Base-by-base conservation (phyloP, 2,113 vertebrate species). In the Lasiurus cinereus region DNA sequence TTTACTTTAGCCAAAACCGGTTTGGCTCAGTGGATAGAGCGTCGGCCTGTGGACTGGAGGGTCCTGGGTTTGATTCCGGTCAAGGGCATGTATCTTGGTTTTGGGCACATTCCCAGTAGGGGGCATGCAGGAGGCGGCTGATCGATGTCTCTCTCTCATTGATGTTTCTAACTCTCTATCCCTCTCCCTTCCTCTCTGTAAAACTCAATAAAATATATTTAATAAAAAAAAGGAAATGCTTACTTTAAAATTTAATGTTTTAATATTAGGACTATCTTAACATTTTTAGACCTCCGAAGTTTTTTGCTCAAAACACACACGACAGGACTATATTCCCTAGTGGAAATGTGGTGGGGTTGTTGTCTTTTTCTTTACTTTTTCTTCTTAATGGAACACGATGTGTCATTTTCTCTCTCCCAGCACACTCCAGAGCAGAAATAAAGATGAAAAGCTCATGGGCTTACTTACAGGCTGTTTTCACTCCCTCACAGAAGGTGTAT, bases 241-340 rank as follows among this genome's bases (percentile, higher is more conserved):
- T 79, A 74, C 43, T 80, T 95, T 90, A 93, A 79, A 83, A 31
- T 80, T 88, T 46, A 73, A 43, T 59, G 21, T 88, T 95, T 84
- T 76, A 76, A 36, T 72, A 78, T 93, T 93, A 69, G 7, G 18
- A 16, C 5, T 39, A 27, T 56, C 12, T 10, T 59, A 93, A 76
- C 12, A 5, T 96, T 73, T 82, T 29, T 50, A 79, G 9, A 13
- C 19, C 48, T 69, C n/a, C n/a, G 93, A 54, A 82, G 3, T 87
- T 93, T 24, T 80, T 83, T 89, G 31, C 36, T 83, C 43, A 83
- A 89, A 86, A 74, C 31, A 83, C 27, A 52, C 19, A 31, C 31
- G 14, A 79, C 19, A 21, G 33, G 22, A 0, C 83, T 39, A 74
- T 46, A 56, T 48, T 2, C 39, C 14, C 66, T 5, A 31, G n/a